Percentiles rank a stretch among this genome's conserved stretches.
Evolutionary conservation across 2,113 vertebrate species (phyloP).

Genomic region (Crotalus horridus): DNA sequence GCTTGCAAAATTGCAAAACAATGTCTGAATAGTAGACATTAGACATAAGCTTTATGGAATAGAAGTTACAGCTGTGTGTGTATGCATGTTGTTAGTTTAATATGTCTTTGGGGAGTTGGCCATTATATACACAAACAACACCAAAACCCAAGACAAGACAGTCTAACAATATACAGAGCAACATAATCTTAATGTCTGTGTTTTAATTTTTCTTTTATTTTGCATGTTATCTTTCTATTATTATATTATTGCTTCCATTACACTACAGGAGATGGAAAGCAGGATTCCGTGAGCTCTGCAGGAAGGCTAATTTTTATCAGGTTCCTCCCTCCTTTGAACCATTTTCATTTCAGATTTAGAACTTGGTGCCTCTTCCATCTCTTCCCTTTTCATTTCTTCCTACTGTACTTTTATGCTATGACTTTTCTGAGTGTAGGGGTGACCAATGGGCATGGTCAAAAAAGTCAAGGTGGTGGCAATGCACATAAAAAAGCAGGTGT

Average conservation of each 20-base stretch:
- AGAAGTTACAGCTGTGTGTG: not conserved
- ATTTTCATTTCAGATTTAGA: not conserved
- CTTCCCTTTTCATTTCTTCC: not conserved
- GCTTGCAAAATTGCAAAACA: not conserved
- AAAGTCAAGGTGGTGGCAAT: not conserved
- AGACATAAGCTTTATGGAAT: not conserved
- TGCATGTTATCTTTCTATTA: not conserved
- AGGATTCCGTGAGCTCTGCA: not conserved
- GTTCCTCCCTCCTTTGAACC: not conserved
- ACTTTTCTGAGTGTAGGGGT: not conserved
- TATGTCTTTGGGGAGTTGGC: not conserved
- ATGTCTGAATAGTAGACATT: not conserved
- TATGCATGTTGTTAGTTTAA: not conserved
- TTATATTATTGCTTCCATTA: not conserved
- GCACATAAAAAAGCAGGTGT: not conserved
- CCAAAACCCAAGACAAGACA: not conserved
- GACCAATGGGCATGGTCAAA: not conserved
- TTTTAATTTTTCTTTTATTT: not conserved
- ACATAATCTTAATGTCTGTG: not conserved
- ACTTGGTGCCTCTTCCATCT: not conserved
- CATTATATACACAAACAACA: not conserved
- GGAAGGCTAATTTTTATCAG: not conserved
- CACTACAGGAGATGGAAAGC: not conserved
- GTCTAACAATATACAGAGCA: not conserved
- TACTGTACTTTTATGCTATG: not conserved